A percentile compares a stretch with the other conserved stretches of the same genome.
Evolutionary conservation across 2,113 vertebrate genomes (phyloP).

Genomic region (Nannospalax galili): DNA sequence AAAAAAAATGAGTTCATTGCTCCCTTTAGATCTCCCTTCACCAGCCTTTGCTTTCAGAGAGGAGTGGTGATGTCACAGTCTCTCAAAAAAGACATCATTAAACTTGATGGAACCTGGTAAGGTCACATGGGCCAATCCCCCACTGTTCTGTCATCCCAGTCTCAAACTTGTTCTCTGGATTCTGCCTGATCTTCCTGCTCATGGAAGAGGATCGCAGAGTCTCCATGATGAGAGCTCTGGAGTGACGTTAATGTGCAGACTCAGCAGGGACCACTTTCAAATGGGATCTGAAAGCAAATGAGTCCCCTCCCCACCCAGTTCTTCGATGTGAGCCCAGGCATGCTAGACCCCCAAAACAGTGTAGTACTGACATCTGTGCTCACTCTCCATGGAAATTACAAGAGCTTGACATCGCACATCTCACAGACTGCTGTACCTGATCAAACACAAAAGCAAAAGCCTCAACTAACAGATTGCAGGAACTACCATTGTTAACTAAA

Average conservation of each 20-base stretch:
- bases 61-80: neutral
- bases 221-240: neutral
- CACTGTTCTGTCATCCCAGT: neutral
- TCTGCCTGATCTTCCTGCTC: neutral
- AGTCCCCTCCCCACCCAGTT: neutral
- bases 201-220: neutral
- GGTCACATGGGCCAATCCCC: neutral
- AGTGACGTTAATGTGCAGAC: neutral
- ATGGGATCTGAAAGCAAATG: neutral
- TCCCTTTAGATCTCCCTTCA: neutral
- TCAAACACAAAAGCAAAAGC: neutral
- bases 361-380: neutral
- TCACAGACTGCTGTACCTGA: neutral
- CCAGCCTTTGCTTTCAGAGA: neutral
- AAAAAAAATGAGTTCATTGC: neutral
- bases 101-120: neutral
- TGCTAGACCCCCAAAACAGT: neutral
- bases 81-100: neutral
- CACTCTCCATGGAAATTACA: neutral
- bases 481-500: constrained; percentile 7
- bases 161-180: neutral
- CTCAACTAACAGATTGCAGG: neutral
- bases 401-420: neutral
- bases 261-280: neutral
- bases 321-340: accelerated